These are phyloP conservation scores for Scotopteryx bipunctaria DNA, from an alignment of 2,888 invertebrate genomes.

Conservation along the genomic window DNA sequence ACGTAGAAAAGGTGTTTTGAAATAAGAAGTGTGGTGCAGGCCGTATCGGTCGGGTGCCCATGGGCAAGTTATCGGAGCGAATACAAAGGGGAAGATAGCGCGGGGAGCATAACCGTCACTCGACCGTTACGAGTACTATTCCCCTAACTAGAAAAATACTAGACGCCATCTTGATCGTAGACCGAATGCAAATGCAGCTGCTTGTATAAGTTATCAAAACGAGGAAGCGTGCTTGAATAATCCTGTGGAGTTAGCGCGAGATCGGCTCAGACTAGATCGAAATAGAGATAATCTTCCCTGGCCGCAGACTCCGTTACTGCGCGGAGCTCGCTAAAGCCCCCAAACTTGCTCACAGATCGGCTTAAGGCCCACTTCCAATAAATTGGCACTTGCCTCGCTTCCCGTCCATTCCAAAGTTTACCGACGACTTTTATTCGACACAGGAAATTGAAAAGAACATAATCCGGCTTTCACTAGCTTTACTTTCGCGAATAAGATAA, in stretches of 20 bases:
- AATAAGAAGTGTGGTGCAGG: constrained; percentile 74
- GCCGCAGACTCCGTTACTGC: constrained; percentile 29
- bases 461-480: constrained; percentile 66
- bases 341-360: constrained; percentile 63
- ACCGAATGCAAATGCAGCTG: constrained; percentile 58
- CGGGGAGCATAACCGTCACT: constrained; percentile 81
- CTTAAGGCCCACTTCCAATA: constrained; percentile 60
- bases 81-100: constrained; percentile 82
- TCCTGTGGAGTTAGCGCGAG: constrained; percentile 44
- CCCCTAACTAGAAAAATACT: constrained; percentile 82
- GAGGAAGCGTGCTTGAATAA: constrained; percentile 55
- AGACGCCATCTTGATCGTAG: constrained; percentile 70
- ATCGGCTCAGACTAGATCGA: constrained; percentile 51
- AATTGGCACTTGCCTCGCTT: constrained; percentile 52
- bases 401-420: constrained; percentile 38
- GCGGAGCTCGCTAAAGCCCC: constrained; percentile 59
- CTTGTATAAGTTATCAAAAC: constrained; percentile 54
- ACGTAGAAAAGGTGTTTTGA: constrained; percentile 68
- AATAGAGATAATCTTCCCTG: constrained; percentile 64
- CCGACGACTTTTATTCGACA: constrained; percentile 45
- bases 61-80: constrained; percentile 83
- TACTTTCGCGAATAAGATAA: constrained; percentile 66
- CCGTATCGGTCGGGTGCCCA: constrained; percentile 82
- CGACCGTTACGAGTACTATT: constrained; percentile 82
- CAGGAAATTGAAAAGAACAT: constrained; percentile 58